Conservation (phyloP, 2,797 vertebrate genomes). For the Oryzias sinensis region DNA sequence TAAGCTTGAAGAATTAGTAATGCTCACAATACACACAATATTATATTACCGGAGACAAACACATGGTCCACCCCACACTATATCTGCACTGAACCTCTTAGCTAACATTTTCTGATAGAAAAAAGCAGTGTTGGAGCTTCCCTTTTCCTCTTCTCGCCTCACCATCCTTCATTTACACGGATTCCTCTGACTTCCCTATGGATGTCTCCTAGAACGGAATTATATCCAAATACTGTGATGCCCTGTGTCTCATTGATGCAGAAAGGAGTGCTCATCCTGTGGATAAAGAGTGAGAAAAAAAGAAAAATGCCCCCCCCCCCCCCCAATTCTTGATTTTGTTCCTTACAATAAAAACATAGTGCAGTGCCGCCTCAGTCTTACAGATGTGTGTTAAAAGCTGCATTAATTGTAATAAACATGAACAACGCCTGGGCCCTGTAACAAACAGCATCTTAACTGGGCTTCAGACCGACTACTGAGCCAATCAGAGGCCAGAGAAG, state of each 20-base stretch:
- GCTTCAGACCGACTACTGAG: background rate
- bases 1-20: no score
- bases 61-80: no score
- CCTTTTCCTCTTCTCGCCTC: no score
- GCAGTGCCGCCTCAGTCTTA: slow-evolving; percentile 65
- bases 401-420: slow-evolving; percentile 94
- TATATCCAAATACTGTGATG: no score
- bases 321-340: slow-evolving; percentile 58
- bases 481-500: slow-evolving; percentile 5
- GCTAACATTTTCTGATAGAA: no score
- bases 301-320: slow-evolving; percentile 5
- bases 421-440: slow-evolving; percentile 88
- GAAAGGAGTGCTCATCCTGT: background rate
- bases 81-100: no score
- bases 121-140: no score
- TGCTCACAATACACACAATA: no score
- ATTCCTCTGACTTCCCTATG: no score
- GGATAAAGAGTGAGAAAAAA: background rate
- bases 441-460: slow-evolving; percentile 74
- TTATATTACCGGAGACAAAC: no score
- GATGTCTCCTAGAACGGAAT: no score
- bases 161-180: no score
- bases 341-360: slow-evolving; percentile 61
- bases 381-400: slow-evolving; percentile 86
- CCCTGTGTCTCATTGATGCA: background rate